phyloP scores from a whole-genome alignment of 2,797 vertebrate species.

The Poeciliopsis infans region DNA sequence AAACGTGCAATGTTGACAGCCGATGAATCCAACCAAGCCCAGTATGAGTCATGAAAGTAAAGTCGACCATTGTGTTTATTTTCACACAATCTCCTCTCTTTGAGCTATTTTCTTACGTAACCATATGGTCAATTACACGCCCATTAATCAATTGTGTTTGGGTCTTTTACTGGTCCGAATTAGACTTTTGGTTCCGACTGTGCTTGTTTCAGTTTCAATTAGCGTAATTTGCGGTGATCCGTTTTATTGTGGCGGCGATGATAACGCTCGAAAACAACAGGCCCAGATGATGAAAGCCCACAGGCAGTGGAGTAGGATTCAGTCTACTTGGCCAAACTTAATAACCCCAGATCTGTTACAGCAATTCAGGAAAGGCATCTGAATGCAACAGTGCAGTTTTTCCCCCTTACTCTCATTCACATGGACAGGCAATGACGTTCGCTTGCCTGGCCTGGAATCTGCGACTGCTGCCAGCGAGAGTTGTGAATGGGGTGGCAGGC shows the following conservation, averaged over 20 bases:
- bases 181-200: not conserved
- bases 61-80: slow-evolving; percentile 1
- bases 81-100: not conserved
- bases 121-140: not conserved
- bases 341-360: slow-evolving; percentile 56
- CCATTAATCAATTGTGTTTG: not conserved
- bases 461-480: slow-evolving; percentile 63
- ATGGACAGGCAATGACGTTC: slow-evolving; percentile 68
- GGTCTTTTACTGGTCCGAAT: not conserved
- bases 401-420: slow-evolving; percentile 72
- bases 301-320: slow-evolving; percentile 53
- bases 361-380: slow-evolving; percentile 68
- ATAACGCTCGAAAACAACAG: slow-evolving; percentile 40
- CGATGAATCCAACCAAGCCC: not conserved
- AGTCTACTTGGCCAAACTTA: slow-evolving; percentile 54
- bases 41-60: slow-evolving; percentile 1
- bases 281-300: slow-evolving; percentile 34
- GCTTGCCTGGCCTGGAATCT: slow-evolving; percentile 69
- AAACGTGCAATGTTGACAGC: not conserved
- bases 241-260: slow-evolving; percentile 23
- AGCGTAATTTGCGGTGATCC: not conserved
- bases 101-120: not conserved
- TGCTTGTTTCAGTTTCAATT: slow-evolving; percentile 1
- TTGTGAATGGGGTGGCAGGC: slow-evolving; percentile 75
- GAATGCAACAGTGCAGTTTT: slow-evolving; percentile 67